A percentile compares a stretch with the other conserved stretches of the same genome.
These are phyloP conservation scores for Plagodis pulveraria DNA, from an alignment of 2,888 invertebrate species.

Conservation along the genomic window DNA sequence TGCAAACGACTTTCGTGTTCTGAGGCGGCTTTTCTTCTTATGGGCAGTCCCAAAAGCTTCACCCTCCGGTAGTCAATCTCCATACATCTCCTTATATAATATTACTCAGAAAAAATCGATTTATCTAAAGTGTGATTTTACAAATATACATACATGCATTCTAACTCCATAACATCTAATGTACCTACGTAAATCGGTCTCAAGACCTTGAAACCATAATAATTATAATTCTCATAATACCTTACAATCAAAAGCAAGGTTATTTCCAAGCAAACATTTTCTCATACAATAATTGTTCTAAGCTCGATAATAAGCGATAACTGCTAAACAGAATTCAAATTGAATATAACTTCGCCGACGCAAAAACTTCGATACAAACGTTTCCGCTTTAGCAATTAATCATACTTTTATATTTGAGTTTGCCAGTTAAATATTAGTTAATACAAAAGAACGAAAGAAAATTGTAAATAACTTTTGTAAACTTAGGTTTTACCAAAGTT, in stretches of 20 bases:
- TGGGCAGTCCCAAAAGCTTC: too few species aligned
- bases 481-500: slow-evolving; percentile 14
- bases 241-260: slow-evolving; percentile 21
- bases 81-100: too few species aligned
- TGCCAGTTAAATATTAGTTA: slow-evolving; percentile 7
- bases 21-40: too few species aligned
- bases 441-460: slow-evolving; percentile 6
- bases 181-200: slow-evolving; percentile 6
- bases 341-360: slow-evolving; percentile 23
- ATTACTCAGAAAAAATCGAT: too few species aligned
- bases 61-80: too few species aligned
- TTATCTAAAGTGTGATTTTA: too few species aligned
- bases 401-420: slow-evolving; percentile 8
- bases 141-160: too few species aligned
- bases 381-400: slow-evolving; percentile 9
- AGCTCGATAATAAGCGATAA: slow-evolving; percentile 14
- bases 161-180: slow-evolving; percentile 1
- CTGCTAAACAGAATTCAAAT: slow-evolving; percentile 14
- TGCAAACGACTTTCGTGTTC: too few species aligned
- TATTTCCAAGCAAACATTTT: slow-evolving; percentile 20
- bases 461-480: slow-evolving; percentile 7
- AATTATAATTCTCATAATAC: slow-evolving; percentile 21
- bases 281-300: slow-evolving; percentile 7
- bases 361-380: slow-evolving; percentile 8
- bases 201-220: slow-evolving; percentile 15